Conservation (phyloP, 2,113 vertebrate species). For the zebrafish (Danio rerio) region GRCz12tu NC_133189.1:39751501-39752000, state of each 20-base stretch:
- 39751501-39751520: neutral
- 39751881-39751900: no score
- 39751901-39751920: no score
- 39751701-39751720: neutral
- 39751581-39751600: neutral
- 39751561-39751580: neutral
- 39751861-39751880: no score
- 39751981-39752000: no score
- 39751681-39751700: neutral
- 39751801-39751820: no score
- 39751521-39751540: slow-evolving; percentile 4
- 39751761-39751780: neutral
- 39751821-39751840: no score
- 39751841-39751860: no score
- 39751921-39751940: no score
- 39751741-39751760: neutral
- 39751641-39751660: neutral
- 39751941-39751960: no score
- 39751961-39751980: no score
- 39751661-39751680: neutral
- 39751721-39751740: neutral
- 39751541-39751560: neutral
- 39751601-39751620: no score
- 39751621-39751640: neutral
- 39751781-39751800: no score